A percentile compares a stretch with the other conserved stretches of the same genome.
phyloP scores from a whole-genome alignment of 2,113 vertebrate species.

The Lepus europaeus region DNA sequence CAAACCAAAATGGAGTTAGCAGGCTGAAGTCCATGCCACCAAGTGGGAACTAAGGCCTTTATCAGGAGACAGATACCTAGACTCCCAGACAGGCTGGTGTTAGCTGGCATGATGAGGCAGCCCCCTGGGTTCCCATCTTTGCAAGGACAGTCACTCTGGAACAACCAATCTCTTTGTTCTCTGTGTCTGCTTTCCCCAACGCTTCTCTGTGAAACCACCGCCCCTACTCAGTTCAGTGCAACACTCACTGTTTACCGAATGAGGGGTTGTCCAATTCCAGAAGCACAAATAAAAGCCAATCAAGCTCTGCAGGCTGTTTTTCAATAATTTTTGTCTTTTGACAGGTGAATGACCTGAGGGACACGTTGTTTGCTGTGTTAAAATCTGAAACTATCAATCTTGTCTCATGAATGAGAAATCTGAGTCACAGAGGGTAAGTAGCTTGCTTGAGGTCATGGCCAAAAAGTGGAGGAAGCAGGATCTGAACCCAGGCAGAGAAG shows the following conservation, averaged over 20 bases:
- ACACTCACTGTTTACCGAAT: not conserved
- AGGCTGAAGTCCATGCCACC: not conserved
- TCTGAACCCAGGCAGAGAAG: not conserved
- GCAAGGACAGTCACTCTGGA: not conserved
- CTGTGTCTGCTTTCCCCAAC: not conserved
- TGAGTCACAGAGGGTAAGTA: not conserved
- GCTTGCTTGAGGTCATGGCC: not conserved
- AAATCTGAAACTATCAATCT: not conserved
- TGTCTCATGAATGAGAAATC: not conserved
- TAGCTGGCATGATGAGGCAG: not conserved
- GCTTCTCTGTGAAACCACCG: not conserved
- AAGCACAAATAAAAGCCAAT: not conserved
- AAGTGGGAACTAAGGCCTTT: not conserved
- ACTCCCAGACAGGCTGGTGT: not conserved
- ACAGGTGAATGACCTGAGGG: not conserved
- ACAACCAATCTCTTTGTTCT: too few relatives aligned
- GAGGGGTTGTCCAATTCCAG: too few relatives aligned
- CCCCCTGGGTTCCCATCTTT: too few relatives aligned
- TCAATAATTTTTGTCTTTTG: not conserved
- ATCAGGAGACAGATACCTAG: too few relatives aligned
- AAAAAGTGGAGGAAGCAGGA: not conserved
- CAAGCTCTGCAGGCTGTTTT: not conserved
- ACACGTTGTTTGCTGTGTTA: not conserved
- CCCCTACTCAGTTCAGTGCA: not conserved
- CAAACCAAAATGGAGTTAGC: not conserved